Conservation (phyloP, 2,113 vertebrate species). For the Mastomys natalensis region DNA sequence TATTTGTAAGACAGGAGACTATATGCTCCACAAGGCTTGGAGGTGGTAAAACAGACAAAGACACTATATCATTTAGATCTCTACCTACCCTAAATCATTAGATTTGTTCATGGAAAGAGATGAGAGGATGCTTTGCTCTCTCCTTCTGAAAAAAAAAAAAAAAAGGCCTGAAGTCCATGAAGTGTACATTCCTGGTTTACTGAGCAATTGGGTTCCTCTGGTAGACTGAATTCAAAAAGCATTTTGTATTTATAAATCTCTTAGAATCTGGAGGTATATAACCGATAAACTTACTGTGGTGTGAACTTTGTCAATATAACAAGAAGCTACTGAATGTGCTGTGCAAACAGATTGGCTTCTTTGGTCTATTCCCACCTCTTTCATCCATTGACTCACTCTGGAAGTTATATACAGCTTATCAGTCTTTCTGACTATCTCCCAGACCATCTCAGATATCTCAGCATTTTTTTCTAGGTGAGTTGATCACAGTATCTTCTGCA, state of each 20-base stretch:
- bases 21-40: not conserved
- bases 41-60: not conserved
- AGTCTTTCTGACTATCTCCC: not conserved
- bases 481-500: not conserved
- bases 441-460: not conserved
- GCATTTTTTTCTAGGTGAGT: not conserved
- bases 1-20: not conserved
- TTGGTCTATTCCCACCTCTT: not conserved
- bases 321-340: not conserved
- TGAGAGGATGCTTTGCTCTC: not conserved
- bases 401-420: not conserved
- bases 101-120: not conserved
- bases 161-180: not conserved
- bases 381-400: not conserved
- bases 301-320: not conserved
- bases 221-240: conserved; percentile 22
- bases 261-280: not conserved
- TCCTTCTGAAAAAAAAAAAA: not conserved
- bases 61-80: not conserved
- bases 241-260: not conserved
- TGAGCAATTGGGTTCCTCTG: not conserved
- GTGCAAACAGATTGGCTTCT: not conserved
- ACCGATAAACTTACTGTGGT: not conserved
- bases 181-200: not conserved
- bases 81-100: not conserved